Conservation (phyloP, 2,113 vertebrate genomes). For the Pterophyllum scalare region DNA sequence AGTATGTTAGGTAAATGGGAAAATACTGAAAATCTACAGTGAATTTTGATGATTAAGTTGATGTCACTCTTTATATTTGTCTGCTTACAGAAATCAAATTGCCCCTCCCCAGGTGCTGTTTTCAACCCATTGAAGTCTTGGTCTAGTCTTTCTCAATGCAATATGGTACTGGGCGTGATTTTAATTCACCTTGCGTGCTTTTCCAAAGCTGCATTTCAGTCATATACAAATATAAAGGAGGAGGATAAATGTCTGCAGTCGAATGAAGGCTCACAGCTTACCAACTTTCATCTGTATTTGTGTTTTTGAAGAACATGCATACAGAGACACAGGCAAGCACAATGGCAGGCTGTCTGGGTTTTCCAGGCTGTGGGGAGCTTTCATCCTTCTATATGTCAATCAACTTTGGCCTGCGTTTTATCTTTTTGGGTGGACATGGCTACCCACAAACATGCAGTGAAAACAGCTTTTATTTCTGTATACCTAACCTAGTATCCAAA, state of each 20-base stretch:
- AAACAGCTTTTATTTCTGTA: slow-evolving; percentile 53
- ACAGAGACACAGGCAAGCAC: slow-evolving; percentile 28
- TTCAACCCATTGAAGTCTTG: background rate
- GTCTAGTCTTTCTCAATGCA: background rate
- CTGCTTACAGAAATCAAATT: background rate
- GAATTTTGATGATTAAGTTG: background rate
- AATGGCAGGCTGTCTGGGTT: slow-evolving; percentile 38
- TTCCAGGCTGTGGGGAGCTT: slow-evolving; percentile 35
- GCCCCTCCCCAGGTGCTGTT: background rate
- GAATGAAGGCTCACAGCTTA: slow-evolving; percentile 1
- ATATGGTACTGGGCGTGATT: background rate
- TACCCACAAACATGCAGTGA: slow-evolving; percentile 6
- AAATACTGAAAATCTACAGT: background rate
- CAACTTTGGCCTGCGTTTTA: slow-evolving; percentile 41
- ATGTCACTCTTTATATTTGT: background rate
- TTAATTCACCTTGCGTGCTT: background rate
- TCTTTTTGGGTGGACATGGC: slow-evolving; percentile 33
- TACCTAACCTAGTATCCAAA: slow-evolving; percentile 29
- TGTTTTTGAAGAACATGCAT: slow-evolving; percentile 44
- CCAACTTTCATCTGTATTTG: slow-evolving; percentile 61
- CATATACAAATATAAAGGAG: background rate
- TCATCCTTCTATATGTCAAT: slow-evolving; percentile 62
- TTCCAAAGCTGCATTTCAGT: background rate
- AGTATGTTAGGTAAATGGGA: background rate
- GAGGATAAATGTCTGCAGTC: background rate